Evolutionary conservation across 2,888 invertebrate species (phyloP).

Genomic region (Chaetoderma sp.): DNA sequence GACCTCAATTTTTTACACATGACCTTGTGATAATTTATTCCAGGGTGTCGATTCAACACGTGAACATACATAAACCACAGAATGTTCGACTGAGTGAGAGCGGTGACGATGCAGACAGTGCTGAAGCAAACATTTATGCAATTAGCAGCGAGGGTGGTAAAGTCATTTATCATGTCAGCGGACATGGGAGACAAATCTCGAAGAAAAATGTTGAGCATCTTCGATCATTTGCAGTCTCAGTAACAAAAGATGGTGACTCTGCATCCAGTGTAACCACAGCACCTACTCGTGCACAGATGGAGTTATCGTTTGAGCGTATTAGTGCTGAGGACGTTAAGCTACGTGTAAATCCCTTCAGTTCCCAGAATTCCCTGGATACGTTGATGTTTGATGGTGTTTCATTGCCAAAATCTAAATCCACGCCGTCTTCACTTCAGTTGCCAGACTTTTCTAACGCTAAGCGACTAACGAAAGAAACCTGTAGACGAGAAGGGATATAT

Average conservation of each 20-base stretch:
- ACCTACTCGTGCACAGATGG: slow-evolving; percentile 67
- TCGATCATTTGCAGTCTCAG: slow-evolving; percentile 73
- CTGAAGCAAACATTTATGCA: slow-evolving; percentile 79
- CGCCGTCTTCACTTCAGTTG: slow-evolving; percentile 33
- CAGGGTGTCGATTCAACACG: slow-evolving; percentile 72
- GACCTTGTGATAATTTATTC: slow-evolving; percentile 25
- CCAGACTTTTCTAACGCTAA: slow-evolving; percentile 49
- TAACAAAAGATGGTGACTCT: slow-evolving; percentile 66
- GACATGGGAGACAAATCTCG: slow-evolving; percentile 52
- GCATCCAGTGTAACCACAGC: slow-evolving; percentile 47
- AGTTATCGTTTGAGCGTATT: slow-evolving; percentile 72
- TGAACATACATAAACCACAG: slow-evolving; percentile 68
- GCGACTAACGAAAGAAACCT: slow-evolving; percentile 61
- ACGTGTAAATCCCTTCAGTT: slow-evolving; percentile 77
- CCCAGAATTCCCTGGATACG: slow-evolving; percentile 61
- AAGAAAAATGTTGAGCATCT: slow-evolving; percentile 67
- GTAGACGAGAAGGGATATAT: slow-evolving; percentile 64
- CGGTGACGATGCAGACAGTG: slow-evolving; percentile 46
- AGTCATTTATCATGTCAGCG: slow-evolving; percentile 73
- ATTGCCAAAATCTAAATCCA: slow-evolving; percentile 28
- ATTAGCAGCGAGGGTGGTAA: slow-evolving; percentile 86
- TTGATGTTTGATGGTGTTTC: slow-evolving; percentile 61
- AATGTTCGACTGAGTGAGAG: slow-evolving; percentile 54
- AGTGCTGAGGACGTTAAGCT: slow-evolving; percentile 75
- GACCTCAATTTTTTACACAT: background rate